Conservation (phyloP, 2,888 invertebrate genomes). For the Schizaphis graminum region DNA sequence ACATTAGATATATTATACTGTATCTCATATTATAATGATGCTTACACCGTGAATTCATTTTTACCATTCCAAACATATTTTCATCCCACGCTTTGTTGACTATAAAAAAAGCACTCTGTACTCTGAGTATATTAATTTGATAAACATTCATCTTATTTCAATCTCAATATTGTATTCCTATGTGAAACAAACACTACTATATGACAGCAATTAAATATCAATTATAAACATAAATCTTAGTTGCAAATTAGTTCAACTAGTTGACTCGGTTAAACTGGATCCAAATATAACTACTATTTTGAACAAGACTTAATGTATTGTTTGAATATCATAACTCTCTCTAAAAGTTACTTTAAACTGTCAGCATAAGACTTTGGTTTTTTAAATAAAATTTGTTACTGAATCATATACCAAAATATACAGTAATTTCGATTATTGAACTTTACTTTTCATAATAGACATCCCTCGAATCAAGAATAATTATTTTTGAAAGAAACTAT, state of each 20-base stretch:
- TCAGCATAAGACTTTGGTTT: not conserved
- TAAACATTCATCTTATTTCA: not conserved
- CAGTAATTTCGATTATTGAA: not conserved
- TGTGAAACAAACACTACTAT: not conserved
- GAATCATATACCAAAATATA: not conserved
- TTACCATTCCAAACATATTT: not conserved
- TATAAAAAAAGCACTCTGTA: not conserved
- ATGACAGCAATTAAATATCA: too few species aligned
- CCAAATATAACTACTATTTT: not conserved
- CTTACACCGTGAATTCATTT: not conserved
- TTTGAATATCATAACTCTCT: not conserved
- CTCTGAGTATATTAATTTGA: not conserved
- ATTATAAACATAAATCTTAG: too few species aligned
- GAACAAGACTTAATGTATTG: not conserved
- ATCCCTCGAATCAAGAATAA: not conserved
- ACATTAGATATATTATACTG: not conserved
- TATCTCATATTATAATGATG: not conserved
- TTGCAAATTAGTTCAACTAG: not conserved
- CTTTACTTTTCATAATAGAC: not conserved
- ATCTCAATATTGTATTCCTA: not conserved
- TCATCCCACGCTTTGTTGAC: not conserved
- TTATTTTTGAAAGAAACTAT: not conserved
- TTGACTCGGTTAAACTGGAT: not conserved
- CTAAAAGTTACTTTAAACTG: not conserved
- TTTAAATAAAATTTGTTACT: not conserved